Conservation (phyloP, 1,140 invertebrate genomes). For the Drosophila prosaltans region DNA sequence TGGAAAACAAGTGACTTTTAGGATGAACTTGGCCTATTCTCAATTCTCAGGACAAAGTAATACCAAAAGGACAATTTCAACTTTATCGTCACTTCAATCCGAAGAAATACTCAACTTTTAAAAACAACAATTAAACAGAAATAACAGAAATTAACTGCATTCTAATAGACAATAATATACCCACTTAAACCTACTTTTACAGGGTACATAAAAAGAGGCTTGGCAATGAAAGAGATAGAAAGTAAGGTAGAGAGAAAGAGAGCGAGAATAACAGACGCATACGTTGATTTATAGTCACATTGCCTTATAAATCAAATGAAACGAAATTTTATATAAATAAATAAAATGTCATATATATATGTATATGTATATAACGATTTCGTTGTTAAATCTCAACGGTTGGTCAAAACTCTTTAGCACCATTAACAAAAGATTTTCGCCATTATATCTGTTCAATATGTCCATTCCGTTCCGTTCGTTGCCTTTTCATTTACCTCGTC, state of each 20-base stretch:
- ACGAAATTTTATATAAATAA: conserved; percentile 45
- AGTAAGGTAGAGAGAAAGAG: not conserved
- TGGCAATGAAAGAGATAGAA: conserved; percentile 35
- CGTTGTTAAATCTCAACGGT: not conserved
- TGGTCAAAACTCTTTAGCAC: conserved; percentile 66
- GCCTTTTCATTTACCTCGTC: conserved; percentile 56
- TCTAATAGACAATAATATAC: not conserved
- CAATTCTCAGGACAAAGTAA: too few species aligned
- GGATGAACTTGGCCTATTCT: too few species aligned
- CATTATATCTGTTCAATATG: conserved; percentile 2
- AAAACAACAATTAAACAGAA: too few species aligned
- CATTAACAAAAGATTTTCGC: conserved; percentile 70
- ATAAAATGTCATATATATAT: conserved; percentile 31
- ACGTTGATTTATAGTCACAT: conserved; percentile 64
- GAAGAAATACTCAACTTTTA: too few species aligned
- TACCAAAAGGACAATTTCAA: too few species aligned
- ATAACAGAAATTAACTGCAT: too few species aligned
- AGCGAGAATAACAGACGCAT: conserved; percentile 40
- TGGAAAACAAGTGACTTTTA: too few species aligned
- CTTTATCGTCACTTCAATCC: too few species aligned
- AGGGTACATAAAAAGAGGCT: conserved; percentile 51
- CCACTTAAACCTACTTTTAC: not conserved
- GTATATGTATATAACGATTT: conserved; percentile 13
- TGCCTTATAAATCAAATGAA: conserved; percentile 66
- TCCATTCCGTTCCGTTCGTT: conserved; percentile 16